Conservation (phyloP, 2,113 vertebrate species). For the Amphiprion percula region DNA sequence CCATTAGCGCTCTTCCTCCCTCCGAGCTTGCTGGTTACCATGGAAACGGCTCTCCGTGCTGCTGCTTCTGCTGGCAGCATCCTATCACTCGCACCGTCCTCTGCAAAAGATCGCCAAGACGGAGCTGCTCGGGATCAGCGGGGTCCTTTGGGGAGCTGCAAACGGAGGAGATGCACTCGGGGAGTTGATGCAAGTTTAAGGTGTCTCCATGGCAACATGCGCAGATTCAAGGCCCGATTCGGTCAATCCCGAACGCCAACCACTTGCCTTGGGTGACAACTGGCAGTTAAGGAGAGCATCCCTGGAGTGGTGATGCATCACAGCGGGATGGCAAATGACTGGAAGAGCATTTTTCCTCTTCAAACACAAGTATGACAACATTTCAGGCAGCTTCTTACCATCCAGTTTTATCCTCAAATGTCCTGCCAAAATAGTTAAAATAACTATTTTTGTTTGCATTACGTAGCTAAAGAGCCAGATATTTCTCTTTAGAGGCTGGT, state of each 20-base stretch:
- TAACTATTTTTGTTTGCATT: no score
- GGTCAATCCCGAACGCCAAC: background rate
- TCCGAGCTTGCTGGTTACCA: constrained; percentile 69
- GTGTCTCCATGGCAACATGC: constrained; percentile 51
- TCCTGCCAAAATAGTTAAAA: no score
- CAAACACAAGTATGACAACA: background rate
- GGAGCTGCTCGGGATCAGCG: constrained; percentile 34
- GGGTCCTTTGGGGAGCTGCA: constrained; percentile 19
- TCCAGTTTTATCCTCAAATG: no score
- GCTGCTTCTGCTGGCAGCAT: constrained; percentile 25
- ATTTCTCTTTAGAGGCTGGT: no score
- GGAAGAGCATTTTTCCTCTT: background rate
- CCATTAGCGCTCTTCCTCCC: constrained; percentile 52
- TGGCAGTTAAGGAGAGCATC: background rate
- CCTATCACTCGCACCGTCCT: constrained; percentile 34
- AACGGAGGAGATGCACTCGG: background rate
- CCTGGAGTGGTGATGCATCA: background rate
- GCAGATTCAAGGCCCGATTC: background rate
- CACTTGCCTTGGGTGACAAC: background rate
- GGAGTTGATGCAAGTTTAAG: constrained; percentile 26
- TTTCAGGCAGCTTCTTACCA: background rate
- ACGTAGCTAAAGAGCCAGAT: no score
- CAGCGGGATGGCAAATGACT: constrained; percentile 14
- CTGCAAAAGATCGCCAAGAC: constrained; percentile 25
- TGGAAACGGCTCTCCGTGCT: constrained; percentile 66